Evolutionary conservation across 2,888 invertebrate genomes (phyloP), one percentile per base, ranked within the genome.

Genomic region (Ephialtes manifestator): DNA sequence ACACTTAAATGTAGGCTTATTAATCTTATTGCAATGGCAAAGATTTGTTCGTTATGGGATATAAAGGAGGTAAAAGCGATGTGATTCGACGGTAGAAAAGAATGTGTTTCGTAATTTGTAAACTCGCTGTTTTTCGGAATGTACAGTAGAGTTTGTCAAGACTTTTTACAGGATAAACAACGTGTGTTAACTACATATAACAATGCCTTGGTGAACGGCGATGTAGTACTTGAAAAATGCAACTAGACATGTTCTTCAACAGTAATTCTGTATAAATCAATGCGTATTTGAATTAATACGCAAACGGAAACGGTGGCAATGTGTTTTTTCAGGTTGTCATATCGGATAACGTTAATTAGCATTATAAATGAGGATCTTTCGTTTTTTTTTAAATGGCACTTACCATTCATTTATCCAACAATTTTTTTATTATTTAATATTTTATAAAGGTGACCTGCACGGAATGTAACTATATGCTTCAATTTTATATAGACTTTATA

Each of bases 1-100:
- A 39, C 35, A 53, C 70, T 51, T 31, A 51, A 31, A 70, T 51
- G 28, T 70, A 51, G 70, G 18, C 20, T 58, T 20, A 20, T 71
- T 58, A 58, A 18, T 53, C 70, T 48, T 24, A 28, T 13, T 58
- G 13, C 5, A 58, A 58, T 71, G 51, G 35, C 31, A 24, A 70
- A 35, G 4, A 51, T 53, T 35, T 53, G 53, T 24, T 13, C 5
- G 20, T 20, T 53, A 53, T 39, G 15, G 53, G 35, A 20, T 5
- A 35, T 31, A 31, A 18, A 15, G 53, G 53, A 31, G 71, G 20
- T 39, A 13, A 35, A 53, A 15, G 4, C 13, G 58, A 58, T 58
- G 28, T 58, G 28, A 11, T 15, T 28, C 20, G 24, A 28, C 58
- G 4, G 13, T 20, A 55, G 10, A 53, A 53, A 20, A 53, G 8